A percentile compares a stretch with the other conserved stretches of the same genome.
Evolutionary conservation across 1,140 invertebrate species (phyloP).

Genomic region (Zaprionus vittiger): DNA sequence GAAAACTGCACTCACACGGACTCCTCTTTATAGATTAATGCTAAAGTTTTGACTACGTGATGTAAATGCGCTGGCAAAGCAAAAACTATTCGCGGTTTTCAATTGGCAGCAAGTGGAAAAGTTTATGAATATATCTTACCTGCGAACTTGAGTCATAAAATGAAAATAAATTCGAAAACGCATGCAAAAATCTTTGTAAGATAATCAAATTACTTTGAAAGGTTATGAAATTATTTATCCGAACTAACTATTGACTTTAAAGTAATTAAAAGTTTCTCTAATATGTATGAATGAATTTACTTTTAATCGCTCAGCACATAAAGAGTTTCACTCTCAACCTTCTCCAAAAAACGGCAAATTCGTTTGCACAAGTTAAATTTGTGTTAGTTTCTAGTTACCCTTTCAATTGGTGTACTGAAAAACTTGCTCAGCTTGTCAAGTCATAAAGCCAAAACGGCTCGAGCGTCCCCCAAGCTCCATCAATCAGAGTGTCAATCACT

Average conservation of each 20-base stretch:
- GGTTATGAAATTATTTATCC: not conserved
- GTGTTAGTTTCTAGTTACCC: not conserved
- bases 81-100: not conserved
- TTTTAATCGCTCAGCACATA: too few species aligned
- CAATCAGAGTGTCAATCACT: constrained; percentile 80
- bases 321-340: too few species aligned
- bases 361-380: too few species aligned
- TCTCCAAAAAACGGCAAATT: too few species aligned
- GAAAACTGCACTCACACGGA: constrained; percentile 1
- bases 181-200: not conserved
- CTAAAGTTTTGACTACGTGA: constrained; percentile 47
- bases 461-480: constrained; percentile 63
- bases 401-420: not conserved
- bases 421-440: constrained; percentile 61
- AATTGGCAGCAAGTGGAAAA: not conserved
- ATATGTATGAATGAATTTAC: too few species aligned
- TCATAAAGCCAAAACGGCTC: constrained; percentile 58
- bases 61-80: constrained; percentile 20
- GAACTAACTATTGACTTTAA: not conserved
- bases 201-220: not conserved
- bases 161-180: not conserved
- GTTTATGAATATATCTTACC: not conserved
- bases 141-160: not conserved
- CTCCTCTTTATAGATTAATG: constrained; percentile 24
- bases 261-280: not conserved